These are phyloP conservation scores for Muntiacus reevesi DNA, from an alignment of 2,113 vertebrate species.

Conservation along the genomic window DNA sequence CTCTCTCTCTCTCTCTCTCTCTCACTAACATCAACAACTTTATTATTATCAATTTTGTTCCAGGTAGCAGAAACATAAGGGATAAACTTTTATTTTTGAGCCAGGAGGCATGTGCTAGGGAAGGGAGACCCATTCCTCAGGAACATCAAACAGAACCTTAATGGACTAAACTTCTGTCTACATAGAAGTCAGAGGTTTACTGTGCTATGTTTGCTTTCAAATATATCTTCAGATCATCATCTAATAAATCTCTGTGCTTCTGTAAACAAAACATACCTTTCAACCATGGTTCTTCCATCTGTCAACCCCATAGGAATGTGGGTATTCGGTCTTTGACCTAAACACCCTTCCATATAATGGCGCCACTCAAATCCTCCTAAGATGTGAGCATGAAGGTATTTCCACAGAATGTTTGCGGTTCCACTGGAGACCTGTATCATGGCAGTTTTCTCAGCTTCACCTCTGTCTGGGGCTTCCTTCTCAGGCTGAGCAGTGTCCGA, in stretches of 20 bases:
- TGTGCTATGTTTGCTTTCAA: neutral
- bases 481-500: neutral
- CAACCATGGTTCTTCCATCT: neutral
- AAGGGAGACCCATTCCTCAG: neutral
- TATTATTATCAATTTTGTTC: neutral
- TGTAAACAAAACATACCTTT: neutral
- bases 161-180: neutral
- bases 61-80: neutral
- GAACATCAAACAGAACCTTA: neutral
- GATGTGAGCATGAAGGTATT: neutral
- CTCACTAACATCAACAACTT: neutral
- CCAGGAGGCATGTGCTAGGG: neutral
- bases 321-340: neutral
- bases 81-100: neutral
- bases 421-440: neutral
- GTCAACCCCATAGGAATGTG: neutral
- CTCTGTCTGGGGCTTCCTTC: neutral
- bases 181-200: neutral
- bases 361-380: neutral
- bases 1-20: neutral
- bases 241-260: neutral
- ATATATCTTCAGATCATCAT: neutral
- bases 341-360: neutral
- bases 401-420: neutral
- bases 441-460: neutral